These are phyloP conservation scores for Brachynemurus nebulosus DNA, from an alignment of 2,888 invertebrate species.

Conservation along the genomic window DNA sequence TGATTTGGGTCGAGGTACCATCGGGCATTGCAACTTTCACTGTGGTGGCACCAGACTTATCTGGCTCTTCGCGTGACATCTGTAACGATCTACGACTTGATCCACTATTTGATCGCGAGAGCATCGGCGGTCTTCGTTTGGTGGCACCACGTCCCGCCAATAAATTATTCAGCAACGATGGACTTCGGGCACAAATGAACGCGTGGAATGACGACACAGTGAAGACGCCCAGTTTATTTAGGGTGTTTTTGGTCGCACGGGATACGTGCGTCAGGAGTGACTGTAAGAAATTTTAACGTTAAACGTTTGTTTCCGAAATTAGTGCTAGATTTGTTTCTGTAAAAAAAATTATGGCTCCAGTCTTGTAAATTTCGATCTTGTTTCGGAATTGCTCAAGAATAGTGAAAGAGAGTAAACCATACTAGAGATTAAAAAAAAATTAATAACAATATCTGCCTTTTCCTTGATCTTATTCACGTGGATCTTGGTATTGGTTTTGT, in stretches of 20 bases:
- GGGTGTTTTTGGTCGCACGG: slow-evolving; percentile 82
- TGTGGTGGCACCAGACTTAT: slow-evolving; percentile 42
- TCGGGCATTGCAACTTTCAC: slow-evolving; percentile 85
- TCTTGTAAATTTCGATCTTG: too few relatives aligned
- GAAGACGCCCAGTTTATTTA: slow-evolving; percentile 92
- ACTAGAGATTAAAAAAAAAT: too few relatives aligned
- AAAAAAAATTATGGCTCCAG: too few relatives aligned
- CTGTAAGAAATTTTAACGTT: slow-evolving; percentile 42
- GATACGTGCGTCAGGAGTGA: slow-evolving; percentile 90
- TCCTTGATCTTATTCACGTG: too few relatives aligned
- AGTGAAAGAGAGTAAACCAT: too few relatives aligned
- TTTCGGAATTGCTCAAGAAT: too few relatives aligned
- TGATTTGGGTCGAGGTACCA: slow-evolving; percentile 67
- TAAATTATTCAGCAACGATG: slow-evolving; percentile 81
- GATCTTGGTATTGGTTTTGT: too few relatives aligned
- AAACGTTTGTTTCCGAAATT: too few relatives aligned
- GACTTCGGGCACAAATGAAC: slow-evolving; percentile 91
- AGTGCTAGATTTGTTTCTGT: too few relatives aligned
- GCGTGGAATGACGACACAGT: slow-evolving; percentile 97
- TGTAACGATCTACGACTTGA: slow-evolving; percentile 79
- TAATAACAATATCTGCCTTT: too few relatives aligned
- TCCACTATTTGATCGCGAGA: slow-evolving; percentile 79
- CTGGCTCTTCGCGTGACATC: slow-evolving; percentile 72
- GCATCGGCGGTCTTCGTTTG: slow-evolving; percentile 75
- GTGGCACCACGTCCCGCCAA: slow-evolving; percentile 83